These are phyloP conservation scores for Lepidocolaptes lacrymiger DNA, from an alignment of 2,797 vertebrate species.

Conservation along the genomic window DNA sequence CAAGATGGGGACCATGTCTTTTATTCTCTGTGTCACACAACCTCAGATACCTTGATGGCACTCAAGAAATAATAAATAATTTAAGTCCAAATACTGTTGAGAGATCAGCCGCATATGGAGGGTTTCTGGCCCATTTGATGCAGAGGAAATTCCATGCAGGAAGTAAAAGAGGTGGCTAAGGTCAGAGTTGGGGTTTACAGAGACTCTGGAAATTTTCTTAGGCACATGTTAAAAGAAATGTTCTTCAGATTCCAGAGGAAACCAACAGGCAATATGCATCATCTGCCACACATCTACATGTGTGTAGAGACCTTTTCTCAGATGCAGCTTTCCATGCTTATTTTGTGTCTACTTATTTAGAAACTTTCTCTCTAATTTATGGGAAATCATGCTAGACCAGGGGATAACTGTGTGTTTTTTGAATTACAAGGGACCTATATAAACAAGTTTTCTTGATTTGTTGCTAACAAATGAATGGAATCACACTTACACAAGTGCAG, in stretches of 20 bases:
- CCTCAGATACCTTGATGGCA: background rate
- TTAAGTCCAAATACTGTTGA: background rate
- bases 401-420: background rate
- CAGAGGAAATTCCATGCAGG: background rate
- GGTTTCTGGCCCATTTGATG: conserved; percentile 20
- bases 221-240: conserved; percentile 10
- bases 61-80: conserved; percentile 35
- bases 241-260: background rate
- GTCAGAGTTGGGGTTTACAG: background rate
- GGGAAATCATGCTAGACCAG: background rate
- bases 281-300: background rate
- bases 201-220: conserved; percentile 36
- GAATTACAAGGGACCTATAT: background rate
- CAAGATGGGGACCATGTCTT: background rate
- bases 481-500: background rate
- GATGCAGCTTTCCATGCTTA: background rate
- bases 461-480: conserved; percentile 3
- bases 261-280: background rate
- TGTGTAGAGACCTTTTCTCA: background rate
- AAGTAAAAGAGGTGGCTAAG: conserved; percentile 8
- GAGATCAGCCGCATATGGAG: background rate
- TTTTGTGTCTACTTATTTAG: background rate
- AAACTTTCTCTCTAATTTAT: background rate
- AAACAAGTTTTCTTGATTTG: background rate
- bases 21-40: background rate